A percentile compares a stretch with the other conserved stretches of the same genome.
Conservation (phyloP, 2,888 invertebrate species). For the Diabrotica balteata region DNA sequence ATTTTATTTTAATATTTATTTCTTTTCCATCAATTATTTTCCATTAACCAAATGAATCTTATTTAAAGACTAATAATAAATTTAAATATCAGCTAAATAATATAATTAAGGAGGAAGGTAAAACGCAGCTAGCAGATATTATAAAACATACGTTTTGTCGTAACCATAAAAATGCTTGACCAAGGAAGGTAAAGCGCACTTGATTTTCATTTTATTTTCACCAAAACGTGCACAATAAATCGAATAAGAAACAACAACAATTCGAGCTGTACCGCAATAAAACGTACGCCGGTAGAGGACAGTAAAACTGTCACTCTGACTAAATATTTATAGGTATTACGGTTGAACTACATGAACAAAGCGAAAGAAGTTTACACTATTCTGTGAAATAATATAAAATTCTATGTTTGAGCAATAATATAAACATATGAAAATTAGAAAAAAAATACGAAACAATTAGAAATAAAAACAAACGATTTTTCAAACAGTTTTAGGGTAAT, state of each 20-base stretch:
- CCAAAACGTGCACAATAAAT: slow-evolving; percentile 37
- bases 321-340: slow-evolving; percentile 42
- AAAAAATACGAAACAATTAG: too few species aligned
- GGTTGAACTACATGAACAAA: slow-evolving; percentile 36
- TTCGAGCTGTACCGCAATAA: slow-evolving; percentile 41
- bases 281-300: slow-evolving; percentile 32
- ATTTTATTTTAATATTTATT: too few species aligned
- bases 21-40: too few species aligned
- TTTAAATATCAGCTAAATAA: too few species aligned
- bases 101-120: too few species aligned
- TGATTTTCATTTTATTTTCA: slow-evolving; percentile 34
- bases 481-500: too few species aligned
- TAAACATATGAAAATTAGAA: too few species aligned
- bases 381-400: background rate
- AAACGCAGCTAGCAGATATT: too few species aligned
- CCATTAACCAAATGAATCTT: too few species aligned
- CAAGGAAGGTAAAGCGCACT: slow-evolving; percentile 20
- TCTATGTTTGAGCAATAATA: too few species aligned
- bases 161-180: slow-evolving; percentile 19
- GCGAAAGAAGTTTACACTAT: slow-evolving; percentile 12
- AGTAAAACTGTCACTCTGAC: slow-evolving; percentile 41
- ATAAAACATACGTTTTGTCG: slow-evolving; percentile 4
- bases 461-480: too few species aligned
- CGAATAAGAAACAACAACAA: slow-evolving; percentile 40
- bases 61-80: too few species aligned